phyloP scores from a whole-genome alignment of 2,797 vertebrate species.

The Rhincodon typus region DNA sequence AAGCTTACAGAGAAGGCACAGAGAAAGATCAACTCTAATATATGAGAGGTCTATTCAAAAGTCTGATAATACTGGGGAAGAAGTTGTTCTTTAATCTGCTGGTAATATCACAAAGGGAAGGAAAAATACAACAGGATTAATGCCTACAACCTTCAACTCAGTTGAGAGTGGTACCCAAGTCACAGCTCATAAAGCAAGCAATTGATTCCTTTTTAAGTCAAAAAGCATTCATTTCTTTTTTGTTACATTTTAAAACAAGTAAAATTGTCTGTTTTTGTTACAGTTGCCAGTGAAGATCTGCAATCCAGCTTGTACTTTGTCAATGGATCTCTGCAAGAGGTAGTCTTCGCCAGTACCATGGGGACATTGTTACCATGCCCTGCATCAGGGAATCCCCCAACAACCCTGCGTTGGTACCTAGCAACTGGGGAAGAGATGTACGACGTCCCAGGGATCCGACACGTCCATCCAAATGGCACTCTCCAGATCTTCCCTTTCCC shows the following conservation, averaged over 20 bases:
- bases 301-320: constrained; percentile 98
- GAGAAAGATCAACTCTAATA: too few species aligned
- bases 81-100: too few species aligned
- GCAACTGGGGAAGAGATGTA: constrained; percentile 98
- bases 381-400: constrained; percentile 83
- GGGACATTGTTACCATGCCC: constrained; percentile 97
- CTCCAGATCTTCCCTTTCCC: constrained; percentile 99
- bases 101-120: too few species aligned
- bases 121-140: too few species aligned
- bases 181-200: not conserved
- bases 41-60: too few species aligned
- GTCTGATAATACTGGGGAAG: too few species aligned
- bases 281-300: constrained; percentile 97
- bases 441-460: constrained; percentile 96
- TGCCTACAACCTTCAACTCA: not conserved
- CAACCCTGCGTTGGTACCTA: constrained; percentile 95
- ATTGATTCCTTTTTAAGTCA: not conserved
- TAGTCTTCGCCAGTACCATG: constrained; percentile 99
- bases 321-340: constrained; percentile 99
- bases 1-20: too few species aligned
- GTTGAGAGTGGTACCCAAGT: not conserved
- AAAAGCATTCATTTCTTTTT: not conserved
- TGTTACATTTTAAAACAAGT: not conserved
- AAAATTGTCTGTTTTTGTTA: constrained; percentile 39
- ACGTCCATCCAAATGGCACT: constrained; percentile 96